Evolutionary conservation across 1,140 invertebrate genomes (phyloP), one percentile per base, ranked within the genome.

Genomic region (Lasioglossum baleicum): DNA sequence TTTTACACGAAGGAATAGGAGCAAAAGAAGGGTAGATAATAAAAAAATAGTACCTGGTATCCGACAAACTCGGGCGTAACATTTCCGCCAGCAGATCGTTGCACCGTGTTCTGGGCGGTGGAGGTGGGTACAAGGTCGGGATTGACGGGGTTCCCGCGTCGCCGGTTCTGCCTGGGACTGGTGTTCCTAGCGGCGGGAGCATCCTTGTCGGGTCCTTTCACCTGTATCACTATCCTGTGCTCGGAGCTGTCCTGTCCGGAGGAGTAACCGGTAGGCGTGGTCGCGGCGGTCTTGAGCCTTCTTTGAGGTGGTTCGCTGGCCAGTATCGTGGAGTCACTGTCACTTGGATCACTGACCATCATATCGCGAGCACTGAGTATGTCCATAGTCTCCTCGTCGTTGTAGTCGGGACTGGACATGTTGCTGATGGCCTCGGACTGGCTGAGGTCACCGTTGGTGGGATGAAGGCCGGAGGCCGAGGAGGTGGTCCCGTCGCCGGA

Each of bases 321-420:
- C 35, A 97, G 90, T 69, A 96, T 96, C 17, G 95, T 95, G 44
- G 96, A 97, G 91, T 97, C 96, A 83, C 96, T 97, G 92, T 97
- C 97, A 91, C 96, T 97, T 51, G 96, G 96, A 93, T 97, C 96
- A 89, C 96, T 97, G 83, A 97, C 95, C 93, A 97, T 96, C 96
- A 97, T 94, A 83, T 96, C 96, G 81, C 95, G 94, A 17, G 95
- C 94, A 79, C 95, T 95, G 15, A 95, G 91, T 77, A 95, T 94
- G 82, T 95, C 95, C 81, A 95, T 94, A 10, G 94, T 94, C 80
- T 95, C 94, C 89, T 95, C 95, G 89, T 97, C 97, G 92, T 97
- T 96, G 92, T 97, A 97, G 92, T 97, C 96, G 51, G 96, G 96
- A 93, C 96, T 97, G 82, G 96, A 97, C 92, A 97, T 97, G 93